These are phyloP conservation scores for Melangyna quadrimaculata DNA, from an alignment of 2,888 invertebrate species.

Conservation along the genomic window DNA sequence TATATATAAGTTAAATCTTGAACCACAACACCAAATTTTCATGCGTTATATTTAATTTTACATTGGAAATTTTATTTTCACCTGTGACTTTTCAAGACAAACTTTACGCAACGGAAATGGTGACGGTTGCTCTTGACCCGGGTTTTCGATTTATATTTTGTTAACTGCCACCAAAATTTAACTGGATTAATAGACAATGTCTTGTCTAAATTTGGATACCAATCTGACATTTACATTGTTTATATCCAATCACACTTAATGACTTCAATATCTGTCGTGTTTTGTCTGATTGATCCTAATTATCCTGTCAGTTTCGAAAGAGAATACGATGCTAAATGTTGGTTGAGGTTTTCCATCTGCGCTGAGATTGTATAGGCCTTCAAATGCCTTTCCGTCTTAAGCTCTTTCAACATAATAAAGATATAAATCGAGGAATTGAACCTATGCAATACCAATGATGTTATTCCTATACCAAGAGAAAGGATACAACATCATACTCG, in stretches of 20 bases:
- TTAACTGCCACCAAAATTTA: neutral
- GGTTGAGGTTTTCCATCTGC: neutral
- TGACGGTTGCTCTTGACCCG: neutral
- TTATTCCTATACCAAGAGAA: slow-evolving; percentile 7
- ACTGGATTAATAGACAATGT: neutral
- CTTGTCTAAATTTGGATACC: neutral
- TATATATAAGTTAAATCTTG: too few species aligned
- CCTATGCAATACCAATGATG: neutral
- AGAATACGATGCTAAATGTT: neutral
- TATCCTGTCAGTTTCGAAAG: slow-evolving; percentile 33
- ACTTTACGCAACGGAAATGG: neutral
- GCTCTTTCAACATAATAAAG: neutral
- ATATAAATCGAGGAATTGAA: neutral
- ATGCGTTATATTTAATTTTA: too few species aligned
- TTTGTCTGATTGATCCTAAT: slow-evolving; percentile 34
- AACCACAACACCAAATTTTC: too few species aligned
- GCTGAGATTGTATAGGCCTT: neutral
- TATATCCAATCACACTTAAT: slow-evolving; percentile 6
- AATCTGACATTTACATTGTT: slow-evolving; percentile 23
- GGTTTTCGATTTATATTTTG: neutral
- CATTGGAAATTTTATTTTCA: too few species aligned
- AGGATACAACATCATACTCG: slow-evolving; percentile 29
- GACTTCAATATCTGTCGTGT: slow-evolving; percentile 19
- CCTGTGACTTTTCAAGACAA: too few species aligned
- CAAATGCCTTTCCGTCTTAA: neutral